Base-by-base conservation (phyloP, 2,888 invertebrate genomes). In the Dicycla oo region DNA sequence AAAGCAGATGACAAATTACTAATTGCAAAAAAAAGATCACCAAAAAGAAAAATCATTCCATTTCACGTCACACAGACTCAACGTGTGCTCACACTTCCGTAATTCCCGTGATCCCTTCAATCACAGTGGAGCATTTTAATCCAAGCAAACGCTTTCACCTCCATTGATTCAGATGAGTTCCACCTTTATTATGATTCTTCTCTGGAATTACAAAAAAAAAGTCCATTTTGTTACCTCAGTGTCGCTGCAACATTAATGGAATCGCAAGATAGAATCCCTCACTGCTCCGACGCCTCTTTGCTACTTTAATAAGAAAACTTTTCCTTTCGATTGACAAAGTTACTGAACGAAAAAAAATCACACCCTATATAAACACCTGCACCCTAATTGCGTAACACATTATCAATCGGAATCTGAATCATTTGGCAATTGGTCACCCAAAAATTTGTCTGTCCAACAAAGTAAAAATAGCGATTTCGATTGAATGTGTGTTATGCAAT, bases 251-350 rank as follows among this genome's bases (percentile, higher is more conserved):
- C 76, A 84, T 88, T 86, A 88, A 89, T 86, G 82, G 83, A 81
- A 83, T 83, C 84, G 76, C 78, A 86, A 85, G 86, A 86, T 84
- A 85, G 85, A 88, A 87, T 84, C 53, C 68, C 75, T 79, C 78
- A 82, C 76, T 61, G 75, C 79, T 53, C 61, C 26, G 73, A 45
- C 71, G 79, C 73, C 78, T 81, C 83, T 78, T 78, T 76, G 81
- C 82, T 82, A 88, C 86, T 91, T 90, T 91, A 91, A 92, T 90
- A 89, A 88, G 91, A 90, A 91, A 92, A 91, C 85, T 92, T 92
- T 87, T 73, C 73, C 82, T 80, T 90, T 88, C 91, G 89, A 91
- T 90, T 91, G 89, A 87, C 87, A 80, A 91, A 91, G 87, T 90
- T 90, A 82, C 84, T 87, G 86, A 86, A 85, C 83, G 84, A 82